Percentiles rank a stretch among this genome's conserved stretches.
phyloP scores from a whole-genome alignment of 2,113 vertebrate genomes.

The Neotragus pygmaeus region DNA sequence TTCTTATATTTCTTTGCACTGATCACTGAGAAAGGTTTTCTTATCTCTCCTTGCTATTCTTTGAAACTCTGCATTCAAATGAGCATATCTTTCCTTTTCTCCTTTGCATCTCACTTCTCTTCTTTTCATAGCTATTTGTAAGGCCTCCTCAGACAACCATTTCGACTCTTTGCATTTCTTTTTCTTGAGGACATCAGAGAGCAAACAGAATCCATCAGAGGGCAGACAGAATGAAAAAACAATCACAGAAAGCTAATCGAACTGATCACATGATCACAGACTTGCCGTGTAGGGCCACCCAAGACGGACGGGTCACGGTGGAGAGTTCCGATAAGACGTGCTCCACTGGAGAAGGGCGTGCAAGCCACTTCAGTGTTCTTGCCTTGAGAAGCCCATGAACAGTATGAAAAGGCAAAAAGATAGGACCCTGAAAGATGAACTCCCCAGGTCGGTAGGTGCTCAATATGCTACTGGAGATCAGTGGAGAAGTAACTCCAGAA shows the following conservation, averaged over 20 bases:
- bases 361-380: background rate
- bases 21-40: background rate
- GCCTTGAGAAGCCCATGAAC: background rate
- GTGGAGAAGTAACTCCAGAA: background rate
- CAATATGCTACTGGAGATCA: background rate
- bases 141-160: background rate
- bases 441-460: background rate
- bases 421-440: background rate
- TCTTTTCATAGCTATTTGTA: background rate
- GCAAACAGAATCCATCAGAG: background rate
- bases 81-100: background rate
- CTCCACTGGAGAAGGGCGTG: background rate
- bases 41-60: background rate
- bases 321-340: background rate
- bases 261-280: background rate
- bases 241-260: background rate
- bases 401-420: background rate
- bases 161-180: background rate
- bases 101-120: background rate
- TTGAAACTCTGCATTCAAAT: background rate
- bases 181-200: background rate
- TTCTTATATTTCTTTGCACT: background rate
- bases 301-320: fast-evolving
- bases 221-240: background rate
- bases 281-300: background rate